Percentiles rank a stretch among this genome's conserved stretches.
Conservation (phyloP, 2,888 invertebrate genomes). For the Furcula furcula region DNA sequence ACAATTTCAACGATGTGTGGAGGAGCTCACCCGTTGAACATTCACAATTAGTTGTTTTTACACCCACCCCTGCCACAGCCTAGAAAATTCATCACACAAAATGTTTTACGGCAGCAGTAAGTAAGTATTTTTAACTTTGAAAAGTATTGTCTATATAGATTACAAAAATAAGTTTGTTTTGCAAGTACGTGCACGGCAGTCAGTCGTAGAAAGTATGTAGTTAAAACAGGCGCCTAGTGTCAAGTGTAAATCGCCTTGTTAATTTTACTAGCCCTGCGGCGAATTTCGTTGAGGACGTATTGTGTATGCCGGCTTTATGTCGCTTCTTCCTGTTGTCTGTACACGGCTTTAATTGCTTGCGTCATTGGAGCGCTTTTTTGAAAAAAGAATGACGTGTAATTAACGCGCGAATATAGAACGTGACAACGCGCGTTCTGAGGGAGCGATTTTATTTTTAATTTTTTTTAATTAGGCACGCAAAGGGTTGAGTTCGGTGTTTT, state of each 20-base stretch:
- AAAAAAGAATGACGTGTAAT: conserved; percentile 82
- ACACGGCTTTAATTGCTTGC: conserved; percentile 80
- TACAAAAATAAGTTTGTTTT: conserved; percentile 44
- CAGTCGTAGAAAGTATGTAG: conserved; percentile 63
- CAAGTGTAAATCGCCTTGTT: conserved; percentile 83
- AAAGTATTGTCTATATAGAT: conserved; percentile 31
- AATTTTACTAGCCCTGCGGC: conserved; percentile 80
- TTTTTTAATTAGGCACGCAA: conserved; percentile 74
- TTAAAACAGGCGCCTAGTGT: conserved; percentile 74
- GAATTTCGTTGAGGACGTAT: conserved; percentile 80
- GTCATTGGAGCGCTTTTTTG: conserved; percentile 80
- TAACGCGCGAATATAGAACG: conserved; percentile 81
- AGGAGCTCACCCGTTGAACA: conserved; percentile 48
- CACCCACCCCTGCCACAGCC: conserved; percentile 41
- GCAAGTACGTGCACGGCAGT: conserved; percentile 43
- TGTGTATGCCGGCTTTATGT: conserved; percentile 79
- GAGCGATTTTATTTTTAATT: conserved; percentile 65
- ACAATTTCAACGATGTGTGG: conserved; percentile 69
- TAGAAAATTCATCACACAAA: conserved; percentile 22
- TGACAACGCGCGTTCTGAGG: conserved; percentile 79
- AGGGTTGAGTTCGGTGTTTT: conserved; percentile 34
- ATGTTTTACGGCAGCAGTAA: conserved; percentile 21
- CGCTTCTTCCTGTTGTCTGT: conserved; percentile 80
- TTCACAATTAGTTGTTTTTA: conserved; percentile 44
- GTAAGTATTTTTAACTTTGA: conserved; percentile 14